Conservation (phyloP, 2,113 vertebrate genomes). For the Cryptotis parvus region DNA sequence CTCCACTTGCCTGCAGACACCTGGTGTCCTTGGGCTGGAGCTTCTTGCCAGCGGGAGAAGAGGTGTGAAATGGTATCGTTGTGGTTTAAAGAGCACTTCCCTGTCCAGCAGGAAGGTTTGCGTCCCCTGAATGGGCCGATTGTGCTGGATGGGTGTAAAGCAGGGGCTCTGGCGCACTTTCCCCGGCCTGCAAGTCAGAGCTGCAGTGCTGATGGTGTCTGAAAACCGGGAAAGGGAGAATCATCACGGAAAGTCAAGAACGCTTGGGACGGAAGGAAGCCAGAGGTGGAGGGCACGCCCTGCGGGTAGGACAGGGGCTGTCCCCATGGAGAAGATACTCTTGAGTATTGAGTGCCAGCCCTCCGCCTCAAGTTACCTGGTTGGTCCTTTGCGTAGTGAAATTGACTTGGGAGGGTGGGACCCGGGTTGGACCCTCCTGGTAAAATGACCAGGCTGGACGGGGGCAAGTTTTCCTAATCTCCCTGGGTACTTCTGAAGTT, state of each 20-base stretch:
- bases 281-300: background rate
- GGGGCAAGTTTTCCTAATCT: conserved; percentile 28
- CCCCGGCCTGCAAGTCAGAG: background rate
- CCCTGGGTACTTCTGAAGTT: conserved; percentile 33
- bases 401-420: background rate
- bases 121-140: too few species aligned
- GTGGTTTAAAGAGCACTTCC: conserved; percentile 20
- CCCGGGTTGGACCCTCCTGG: background rate
- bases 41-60: background rate
- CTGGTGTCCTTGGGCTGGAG: background rate
- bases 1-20: background rate
- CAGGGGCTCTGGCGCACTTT: background rate
- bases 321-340: background rate
- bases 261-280: background rate
- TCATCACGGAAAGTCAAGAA: background rate
- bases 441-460: background rate
- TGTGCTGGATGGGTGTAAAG: too few species aligned
- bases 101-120: too few species aligned
- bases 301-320: background rate
- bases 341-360: background rate
- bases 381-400: background rate
- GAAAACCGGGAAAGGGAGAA: background rate
- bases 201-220: background rate
- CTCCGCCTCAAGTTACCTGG: background rate
- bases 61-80: conserved; percentile 53